These are phyloP conservation scores for Lasioglossum pauxillum DNA, from an alignment of 2,888 invertebrate genomes.

Conservation along the genomic window DNA sequence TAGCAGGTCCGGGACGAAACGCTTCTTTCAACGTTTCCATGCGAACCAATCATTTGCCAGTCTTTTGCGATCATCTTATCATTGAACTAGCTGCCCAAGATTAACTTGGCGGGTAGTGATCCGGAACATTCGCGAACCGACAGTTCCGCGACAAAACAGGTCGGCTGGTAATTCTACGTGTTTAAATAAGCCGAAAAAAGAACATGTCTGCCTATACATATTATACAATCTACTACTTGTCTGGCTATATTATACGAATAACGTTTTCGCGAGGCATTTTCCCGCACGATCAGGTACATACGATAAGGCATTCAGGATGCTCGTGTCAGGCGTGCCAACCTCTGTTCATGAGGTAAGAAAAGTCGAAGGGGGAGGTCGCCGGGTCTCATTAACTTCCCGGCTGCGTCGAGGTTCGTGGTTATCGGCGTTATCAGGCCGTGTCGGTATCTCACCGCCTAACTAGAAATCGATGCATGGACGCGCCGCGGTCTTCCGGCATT, in stretches of 20 bases:
- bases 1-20: too few species aligned
- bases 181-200: too few species aligned
- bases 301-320: not conserved
- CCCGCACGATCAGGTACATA: not conserved
- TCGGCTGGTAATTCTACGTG: too few species aligned
- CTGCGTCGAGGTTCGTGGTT: conserved; percentile 29
- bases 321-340: not conserved
- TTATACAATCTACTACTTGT: not conserved
- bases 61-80: too few species aligned
- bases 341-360: not conserved
- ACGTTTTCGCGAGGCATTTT: not conserved
- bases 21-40: too few species aligned
- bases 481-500: conserved; percentile 34
- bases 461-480: conserved; percentile 54
- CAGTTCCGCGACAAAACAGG: too few species aligned
- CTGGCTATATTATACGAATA: not conserved
- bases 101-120: too few species aligned
- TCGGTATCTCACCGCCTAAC: conserved; percentile 49
- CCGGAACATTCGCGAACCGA: too few species aligned
- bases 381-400: conserved; percentile 47
- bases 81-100: too few species aligned
- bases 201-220: not conserved
- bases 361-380: not conserved
- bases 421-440: conserved; percentile 41
- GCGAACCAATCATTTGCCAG: too few species aligned